phyloP scores from a whole-genome alignment of 2,888 invertebrate species.

The Amblyteles armatorius region DNA sequence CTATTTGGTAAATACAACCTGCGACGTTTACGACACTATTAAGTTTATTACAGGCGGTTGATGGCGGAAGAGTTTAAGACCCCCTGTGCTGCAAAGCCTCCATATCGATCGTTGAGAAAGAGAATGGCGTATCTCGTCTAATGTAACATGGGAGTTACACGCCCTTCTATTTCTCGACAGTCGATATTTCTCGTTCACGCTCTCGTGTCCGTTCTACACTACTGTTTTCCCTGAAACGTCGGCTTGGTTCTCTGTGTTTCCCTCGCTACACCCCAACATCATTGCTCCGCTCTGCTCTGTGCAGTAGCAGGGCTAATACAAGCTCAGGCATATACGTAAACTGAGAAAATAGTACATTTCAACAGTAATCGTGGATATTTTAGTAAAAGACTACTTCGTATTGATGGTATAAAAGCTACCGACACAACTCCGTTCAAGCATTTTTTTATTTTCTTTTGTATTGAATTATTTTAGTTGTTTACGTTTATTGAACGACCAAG shows the following conservation, averaged over 20 bases:
- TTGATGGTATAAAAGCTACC: not conserved
- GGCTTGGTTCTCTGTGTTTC: not conserved
- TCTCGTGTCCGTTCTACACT: not conserved
- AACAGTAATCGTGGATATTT: not conserved
- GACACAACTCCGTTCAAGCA: not conserved
- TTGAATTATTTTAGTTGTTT: too few relatives aligned
- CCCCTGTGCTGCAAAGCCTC: constrained; percentile 55
- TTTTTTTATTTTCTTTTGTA: too few relatives aligned
- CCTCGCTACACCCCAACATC: not conserved
- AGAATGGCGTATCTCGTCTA: too few relatives aligned
- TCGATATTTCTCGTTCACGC: not conserved
- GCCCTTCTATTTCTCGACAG: too few relatives aligned
- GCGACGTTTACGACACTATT: constrained; percentile 81
- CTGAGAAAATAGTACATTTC: too few relatives aligned
- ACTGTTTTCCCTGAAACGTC: not conserved
- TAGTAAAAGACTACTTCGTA: not conserved
- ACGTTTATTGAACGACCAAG: too few relatives aligned
- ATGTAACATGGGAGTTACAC: too few relatives aligned
- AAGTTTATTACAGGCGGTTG: constrained; percentile 76
- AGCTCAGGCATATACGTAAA: not conserved
- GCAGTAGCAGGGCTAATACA: not conserved
- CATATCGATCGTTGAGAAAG: not conserved
- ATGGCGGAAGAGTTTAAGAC: constrained; percentile 72
- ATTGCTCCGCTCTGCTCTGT: not conserved
- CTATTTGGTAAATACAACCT: constrained; percentile 69